Conservation (phyloP, 2,888 invertebrate species). For the Trichacis sp. region DNA sequence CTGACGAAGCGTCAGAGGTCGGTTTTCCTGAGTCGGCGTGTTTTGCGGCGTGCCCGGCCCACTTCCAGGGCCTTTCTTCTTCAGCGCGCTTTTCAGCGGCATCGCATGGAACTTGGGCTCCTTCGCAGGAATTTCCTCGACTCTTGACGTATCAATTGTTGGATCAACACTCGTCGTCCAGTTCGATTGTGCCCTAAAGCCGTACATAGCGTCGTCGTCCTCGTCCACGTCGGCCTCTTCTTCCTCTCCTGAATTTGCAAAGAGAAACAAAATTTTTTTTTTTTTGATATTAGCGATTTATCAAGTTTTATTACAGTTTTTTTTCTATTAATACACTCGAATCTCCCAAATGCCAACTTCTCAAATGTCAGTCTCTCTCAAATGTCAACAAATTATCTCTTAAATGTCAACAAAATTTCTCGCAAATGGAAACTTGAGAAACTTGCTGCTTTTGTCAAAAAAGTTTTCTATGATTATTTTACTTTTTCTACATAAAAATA, state of each 20-base stretch:
- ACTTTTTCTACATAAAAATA: too few relatives aligned
- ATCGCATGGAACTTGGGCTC: slow-evolving; percentile 92
- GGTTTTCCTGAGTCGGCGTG: slow-evolving; percentile 80
- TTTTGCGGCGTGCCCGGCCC: slow-evolving; percentile 76
- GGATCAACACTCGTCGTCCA: slow-evolving; percentile 76
- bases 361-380: too few relatives aligned
- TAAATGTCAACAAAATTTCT: too few relatives aligned
- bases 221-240: slow-evolving; percentile 78
- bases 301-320: too few relatives aligned
- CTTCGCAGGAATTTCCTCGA: slow-evolving; percentile 93
- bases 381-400: too few relatives aligned
- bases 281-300: too few relatives aligned
- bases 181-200: slow-evolving; percentile 72
- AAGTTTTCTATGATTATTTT: too few relatives aligned
- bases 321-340: too few relatives aligned
- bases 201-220: slow-evolving; percentile 71
- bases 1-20: slow-evolving; percentile 78
- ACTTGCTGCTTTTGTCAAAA: too few relatives aligned
- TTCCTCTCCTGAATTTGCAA: slow-evolving; percentile 72
- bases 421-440: too few relatives aligned
- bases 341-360: too few relatives aligned
- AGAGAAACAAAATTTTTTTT: too few relatives aligned
- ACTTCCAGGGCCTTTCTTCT: slow-evolving; percentile 79
- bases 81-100: slow-evolving; percentile 92
- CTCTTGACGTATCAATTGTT: slow-evolving; percentile 82